Evolutionary conservation across 1,140 invertebrate genomes (phyloP).

Genomic region (Notospermus geniculatus): DNA sequence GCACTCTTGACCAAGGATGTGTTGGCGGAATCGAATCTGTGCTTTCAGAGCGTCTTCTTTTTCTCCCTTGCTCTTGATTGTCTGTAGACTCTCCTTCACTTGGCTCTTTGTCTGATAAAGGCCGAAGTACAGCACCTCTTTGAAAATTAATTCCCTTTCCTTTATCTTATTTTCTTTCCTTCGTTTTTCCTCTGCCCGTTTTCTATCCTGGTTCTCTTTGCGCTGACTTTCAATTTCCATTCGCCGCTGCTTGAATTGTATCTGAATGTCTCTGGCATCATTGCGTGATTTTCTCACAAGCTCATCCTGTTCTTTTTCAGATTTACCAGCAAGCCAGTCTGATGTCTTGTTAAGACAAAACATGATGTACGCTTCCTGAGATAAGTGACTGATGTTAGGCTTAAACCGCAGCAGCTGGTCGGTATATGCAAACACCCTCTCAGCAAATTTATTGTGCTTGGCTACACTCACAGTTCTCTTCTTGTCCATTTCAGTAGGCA

Average conservation of each 20-base stretch:
- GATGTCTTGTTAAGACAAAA: conserved; percentile 28
- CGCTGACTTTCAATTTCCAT: background rate
- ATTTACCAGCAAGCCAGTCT: conserved; percentile 18
- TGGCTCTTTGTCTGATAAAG: conserved; percentile 3
- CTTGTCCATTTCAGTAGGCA: conserved; percentile 10
- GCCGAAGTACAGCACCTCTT: background rate
- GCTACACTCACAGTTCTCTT: conserved; percentile 13
- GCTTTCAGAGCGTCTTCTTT: conserved; percentile 2
- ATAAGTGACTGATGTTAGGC: conserved; percentile 23
- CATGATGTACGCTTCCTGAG: conserved; percentile 26
- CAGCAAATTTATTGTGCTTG: conserved; percentile 22
- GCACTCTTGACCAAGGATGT: conserved; percentile 1
- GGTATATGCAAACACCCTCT: conserved; percentile 19
- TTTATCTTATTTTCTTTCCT: background rate
- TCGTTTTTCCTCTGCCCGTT: background rate
- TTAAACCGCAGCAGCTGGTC: conserved; percentile 17
- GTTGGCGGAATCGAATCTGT: background rate
- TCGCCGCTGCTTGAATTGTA: background rate
- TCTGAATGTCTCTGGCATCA: conserved; percentile 18
- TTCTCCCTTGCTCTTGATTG: conserved; percentile 4
- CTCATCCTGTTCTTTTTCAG: conserved; percentile 18
- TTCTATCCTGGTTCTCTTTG: background rate
- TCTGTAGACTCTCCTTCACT: background rate
- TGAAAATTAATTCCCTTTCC: background rate
- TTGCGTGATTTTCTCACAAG: conserved; percentile 18